These are phyloP conservation scores for Silvanus unidentatus DNA, from an alignment of 2,888 invertebrate genomes.

Conservation along the genomic window DNA sequence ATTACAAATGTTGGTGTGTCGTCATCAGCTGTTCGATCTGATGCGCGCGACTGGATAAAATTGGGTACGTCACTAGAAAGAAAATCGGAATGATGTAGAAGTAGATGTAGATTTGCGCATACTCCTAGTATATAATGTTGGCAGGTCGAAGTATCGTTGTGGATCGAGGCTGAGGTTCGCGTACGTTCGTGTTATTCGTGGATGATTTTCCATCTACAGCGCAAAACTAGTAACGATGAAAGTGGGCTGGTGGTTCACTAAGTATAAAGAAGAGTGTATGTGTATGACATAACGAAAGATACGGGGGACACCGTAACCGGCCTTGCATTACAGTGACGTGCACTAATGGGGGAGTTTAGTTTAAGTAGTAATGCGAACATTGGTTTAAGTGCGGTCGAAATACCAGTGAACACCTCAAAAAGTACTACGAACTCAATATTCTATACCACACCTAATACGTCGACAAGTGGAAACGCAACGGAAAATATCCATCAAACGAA, in stretches of 20 bases:
- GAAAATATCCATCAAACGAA: constrained; percentile 32
- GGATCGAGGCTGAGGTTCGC: constrained; percentile 26
- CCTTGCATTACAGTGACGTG: constrained; percentile 37
- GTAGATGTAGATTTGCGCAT: constrained; percentile 20
- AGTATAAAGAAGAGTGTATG: constrained; percentile 37
- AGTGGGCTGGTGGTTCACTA: constrained; percentile 41
- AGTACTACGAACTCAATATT: constrained; percentile 39
- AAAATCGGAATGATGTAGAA: constrained; percentile 16
- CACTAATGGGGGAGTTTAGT: constrained; percentile 48
- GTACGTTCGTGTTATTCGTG: constrained; percentile 26
- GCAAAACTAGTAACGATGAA: constrained; percentile 37
- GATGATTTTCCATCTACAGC: constrained; percentile 21
- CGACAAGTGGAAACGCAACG: constrained; percentile 22
- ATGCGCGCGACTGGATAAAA: constrained; percentile 28
- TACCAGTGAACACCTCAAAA: constrained; percentile 40
- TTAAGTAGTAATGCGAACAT: constrained; percentile 46
- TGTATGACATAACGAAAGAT: constrained; percentile 37
- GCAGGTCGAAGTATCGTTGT: constrained; percentile 27
- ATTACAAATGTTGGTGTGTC: constrained; percentile 23
- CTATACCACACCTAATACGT: constrained; percentile 43
- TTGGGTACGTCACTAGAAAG: constrained; percentile 8
- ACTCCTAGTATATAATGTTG: constrained; percentile 30
- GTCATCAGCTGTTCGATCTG: constrained; percentile 40
- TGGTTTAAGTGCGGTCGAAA: constrained; percentile 45
- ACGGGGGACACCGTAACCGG: constrained; percentile 30